Evolutionary conservation across 2,113 vertebrate genomes (phyloP).

Genomic region (Eublepharis macularius): DNA sequence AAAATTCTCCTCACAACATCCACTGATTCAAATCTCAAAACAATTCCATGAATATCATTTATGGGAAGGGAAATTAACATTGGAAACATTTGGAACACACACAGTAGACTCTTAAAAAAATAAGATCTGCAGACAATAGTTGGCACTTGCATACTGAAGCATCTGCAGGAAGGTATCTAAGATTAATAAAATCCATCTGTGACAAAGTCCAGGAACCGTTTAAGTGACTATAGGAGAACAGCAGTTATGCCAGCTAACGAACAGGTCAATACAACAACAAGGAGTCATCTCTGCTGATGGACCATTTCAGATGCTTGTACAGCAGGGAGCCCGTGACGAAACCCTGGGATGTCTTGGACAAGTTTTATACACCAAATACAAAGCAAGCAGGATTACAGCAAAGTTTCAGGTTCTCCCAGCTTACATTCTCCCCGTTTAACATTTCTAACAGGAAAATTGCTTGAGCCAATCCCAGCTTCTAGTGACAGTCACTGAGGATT

Average conservation of each 20-base stretch:
- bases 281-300: neutral
- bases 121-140: neutral
- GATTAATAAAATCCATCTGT: slow-evolving; percentile 17
- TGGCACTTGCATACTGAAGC: slow-evolving; percentile 14
- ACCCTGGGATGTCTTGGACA: slow-evolving; percentile 44
- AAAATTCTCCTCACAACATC: neutral
- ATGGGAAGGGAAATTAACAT: slow-evolving; percentile 23
- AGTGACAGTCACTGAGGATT: slow-evolving; percentile 39
- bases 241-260: neutral
- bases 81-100: neutral
- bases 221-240: neutral
- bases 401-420: rapidly evolving
- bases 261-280: neutral
- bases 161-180: neutral
- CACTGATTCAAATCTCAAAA: rapidly evolving
- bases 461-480: slow-evolving; percentile 44
- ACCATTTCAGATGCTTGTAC: neutral
- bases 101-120: neutral
- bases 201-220: neutral
- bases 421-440: neutral
- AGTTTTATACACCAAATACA: slow-evolving; percentile 41
- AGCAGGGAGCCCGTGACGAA: neutral
- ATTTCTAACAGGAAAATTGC: slow-evolving; percentile 26
- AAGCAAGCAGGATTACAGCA: slow-evolving; percentile 64
- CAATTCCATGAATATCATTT: slow-evolving; percentile 51